Conservation (phyloP, 2,888 invertebrate species). For the Heliconius aoede region DNA sequence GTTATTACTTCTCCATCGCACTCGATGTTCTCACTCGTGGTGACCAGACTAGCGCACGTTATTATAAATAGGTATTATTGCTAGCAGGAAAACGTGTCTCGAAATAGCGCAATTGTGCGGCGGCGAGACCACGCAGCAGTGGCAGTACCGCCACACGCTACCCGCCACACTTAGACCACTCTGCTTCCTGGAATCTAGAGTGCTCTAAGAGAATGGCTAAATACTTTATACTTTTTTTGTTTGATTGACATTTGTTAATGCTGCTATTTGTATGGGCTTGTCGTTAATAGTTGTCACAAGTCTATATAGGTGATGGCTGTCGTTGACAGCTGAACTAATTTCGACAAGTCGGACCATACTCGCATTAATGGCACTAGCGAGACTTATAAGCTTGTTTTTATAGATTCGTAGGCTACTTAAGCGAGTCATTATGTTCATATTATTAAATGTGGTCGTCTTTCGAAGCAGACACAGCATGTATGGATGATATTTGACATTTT, state of each 20-base stretch:
- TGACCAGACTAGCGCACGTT: slow-evolving; percentile 57
- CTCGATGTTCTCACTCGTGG: slow-evolving; percentile 15
- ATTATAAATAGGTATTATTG: slow-evolving; percentile 69
- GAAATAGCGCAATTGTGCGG: slow-evolving; percentile 74
- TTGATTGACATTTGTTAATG: not conserved
- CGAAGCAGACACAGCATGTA: not conserved
- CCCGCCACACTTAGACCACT: slow-evolving; percentile 57
- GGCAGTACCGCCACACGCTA: slow-evolving; percentile 53
- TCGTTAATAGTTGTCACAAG: slow-evolving; percentile 24
- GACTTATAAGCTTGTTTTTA: slow-evolving; percentile 58
- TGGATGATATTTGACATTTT: not conserved
- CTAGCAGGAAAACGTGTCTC: slow-evolving; percentile 76
- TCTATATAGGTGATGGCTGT: slow-evolving; percentile 57
- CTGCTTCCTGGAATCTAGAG: slow-evolving; percentile 63
- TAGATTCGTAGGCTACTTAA: slow-evolving; percentile 40
- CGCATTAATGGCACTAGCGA: slow-evolving; percentile 56
- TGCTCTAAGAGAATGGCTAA: slow-evolving; percentile 50
- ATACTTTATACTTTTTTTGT: slow-evolving; percentile 33
- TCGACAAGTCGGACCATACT: slow-evolving; percentile 58
- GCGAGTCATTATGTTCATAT: slow-evolving; percentile 41
- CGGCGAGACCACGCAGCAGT: slow-evolving; percentile 58
- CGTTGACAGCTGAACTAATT: slow-evolving; percentile 60
- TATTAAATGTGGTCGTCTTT: slow-evolving; percentile 39
- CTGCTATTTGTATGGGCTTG: slow-evolving; percentile 23
- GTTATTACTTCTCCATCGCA: slow-evolving; percentile 50